Conservation (phyloP, 1,140 invertebrate species). For the Pseudomyrmex concolor region DNA sequence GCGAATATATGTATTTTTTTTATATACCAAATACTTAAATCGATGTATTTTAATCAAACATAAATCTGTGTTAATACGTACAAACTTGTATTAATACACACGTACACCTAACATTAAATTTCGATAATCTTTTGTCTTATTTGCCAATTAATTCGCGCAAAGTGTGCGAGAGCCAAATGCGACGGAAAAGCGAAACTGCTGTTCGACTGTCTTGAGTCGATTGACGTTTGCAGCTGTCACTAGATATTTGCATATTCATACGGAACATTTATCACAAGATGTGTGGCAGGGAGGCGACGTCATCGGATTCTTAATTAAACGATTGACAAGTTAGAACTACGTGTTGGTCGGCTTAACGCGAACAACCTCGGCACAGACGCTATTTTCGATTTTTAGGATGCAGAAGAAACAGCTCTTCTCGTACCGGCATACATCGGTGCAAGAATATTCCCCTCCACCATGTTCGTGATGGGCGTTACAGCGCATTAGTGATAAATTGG, state of each 20-base stretch:
- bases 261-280: neutral
- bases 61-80: neutral
- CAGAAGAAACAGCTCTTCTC: constrained; percentile 15
- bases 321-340: constrained; percentile 78
- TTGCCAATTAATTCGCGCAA: neutral
- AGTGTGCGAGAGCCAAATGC: neutral
- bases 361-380: constrained; percentile 66
- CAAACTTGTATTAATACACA: neutral
- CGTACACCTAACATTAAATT: neutral
- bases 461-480: constrained; percentile 79
- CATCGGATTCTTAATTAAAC: constrained; percentile 79
- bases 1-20: neutral
- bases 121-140: neutral
- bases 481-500: constrained; percentile 83
- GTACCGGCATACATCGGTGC: constrained; percentile 17
- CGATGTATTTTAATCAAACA: no score
- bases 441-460: constrained; percentile 62
- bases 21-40: neutral
- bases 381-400: constrained; percentile 80
- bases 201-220: constrained; percentile 24
- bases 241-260: constrained; percentile 39
- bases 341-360: constrained; percentile 49
- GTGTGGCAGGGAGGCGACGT: constrained; percentile 46
- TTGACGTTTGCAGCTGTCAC: constrained; percentile 32
- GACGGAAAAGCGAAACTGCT: neutral